Percentiles rank a stretch among this genome's conserved stretches.
Conservation (phyloP, 2,797 vertebrate species). For the Carapus acus region DNA sequence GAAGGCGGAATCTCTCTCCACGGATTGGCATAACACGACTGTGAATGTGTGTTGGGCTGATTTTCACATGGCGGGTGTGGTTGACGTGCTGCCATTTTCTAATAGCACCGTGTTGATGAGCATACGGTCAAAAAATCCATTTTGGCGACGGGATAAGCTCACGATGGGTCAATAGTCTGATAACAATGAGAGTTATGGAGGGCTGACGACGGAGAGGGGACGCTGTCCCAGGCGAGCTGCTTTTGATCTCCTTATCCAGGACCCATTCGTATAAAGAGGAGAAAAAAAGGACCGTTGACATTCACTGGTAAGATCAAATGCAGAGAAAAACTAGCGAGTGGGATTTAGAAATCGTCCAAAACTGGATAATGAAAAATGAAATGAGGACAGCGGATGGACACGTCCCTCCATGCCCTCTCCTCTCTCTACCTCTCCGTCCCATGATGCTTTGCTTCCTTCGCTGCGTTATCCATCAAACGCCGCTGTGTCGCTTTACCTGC, state of each 20-base stretch:
- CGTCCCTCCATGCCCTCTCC: too few species aligned
- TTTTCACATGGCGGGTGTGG: slow-evolving; percentile 21
- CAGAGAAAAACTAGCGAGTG: slow-evolving; percentile 17
- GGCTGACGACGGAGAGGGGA: slow-evolving; percentile 15
- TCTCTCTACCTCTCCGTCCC: slow-evolving; percentile 4
- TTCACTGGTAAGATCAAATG: slow-evolving; percentile 35
- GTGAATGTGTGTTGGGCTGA: background rate
- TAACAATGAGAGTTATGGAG: slow-evolving; percentile 7
- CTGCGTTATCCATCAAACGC: slow-evolving; percentile 17
- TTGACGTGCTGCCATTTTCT: slow-evolving; percentile 24
- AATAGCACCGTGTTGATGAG: slow-evolving; percentile 14
- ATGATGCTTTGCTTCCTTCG: slow-evolving; percentile 4
- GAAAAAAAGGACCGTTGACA: slow-evolving; percentile 40
- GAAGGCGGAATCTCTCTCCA: background rate
- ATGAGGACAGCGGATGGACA: slow-evolving; percentile 54
- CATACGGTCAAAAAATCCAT: slow-evolving; percentile 21
- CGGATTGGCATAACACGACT: background rate
- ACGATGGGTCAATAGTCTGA: background rate
- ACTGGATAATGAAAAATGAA: too few species aligned
- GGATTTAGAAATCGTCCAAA: slow-evolving; percentile 38
- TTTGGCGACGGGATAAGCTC: slow-evolving; percentile 22
- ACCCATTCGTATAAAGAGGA: too few species aligned
- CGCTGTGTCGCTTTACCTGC: slow-evolving; percentile 11
- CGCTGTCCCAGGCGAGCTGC: slow-evolving; percentile 32
- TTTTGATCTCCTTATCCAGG: slow-evolving; percentile 64